Percentiles rank a stretch among this genome's conserved stretches.
Evolutionary conservation across 2,888 invertebrate species (phyloP).

Genomic region (Drosophila picticornis): DNA sequence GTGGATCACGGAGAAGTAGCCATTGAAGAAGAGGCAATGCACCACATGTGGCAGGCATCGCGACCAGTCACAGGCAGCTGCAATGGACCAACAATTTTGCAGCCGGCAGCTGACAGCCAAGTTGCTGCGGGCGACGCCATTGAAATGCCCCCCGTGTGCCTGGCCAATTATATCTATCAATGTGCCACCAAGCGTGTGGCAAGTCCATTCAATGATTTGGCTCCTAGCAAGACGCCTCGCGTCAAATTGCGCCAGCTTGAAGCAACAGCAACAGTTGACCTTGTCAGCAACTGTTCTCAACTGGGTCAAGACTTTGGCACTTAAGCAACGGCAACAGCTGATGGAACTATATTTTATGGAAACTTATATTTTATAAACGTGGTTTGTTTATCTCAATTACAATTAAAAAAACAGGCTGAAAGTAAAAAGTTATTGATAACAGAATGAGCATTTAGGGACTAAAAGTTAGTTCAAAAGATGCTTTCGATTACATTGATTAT

Average conservation of each 20-base stretch:
- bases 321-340: neutral
- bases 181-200: conserved; percentile 46
- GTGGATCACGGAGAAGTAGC: neutral
- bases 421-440: neutral
- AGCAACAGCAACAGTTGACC: conserved; percentile 27
- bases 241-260: neutral
- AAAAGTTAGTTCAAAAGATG: neutral
- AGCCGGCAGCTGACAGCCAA: conserved; percentile 29
- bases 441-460: neutral
- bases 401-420: neutral
- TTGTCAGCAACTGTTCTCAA: conserved; percentile 12
- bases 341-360: conserved; percentile 6
- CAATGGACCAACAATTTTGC: conserved; percentile 31
- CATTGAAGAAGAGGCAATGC: neutral
- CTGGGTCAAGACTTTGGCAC: neutral
- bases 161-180: conserved; percentile 59
- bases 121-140: conserved; percentile 9
- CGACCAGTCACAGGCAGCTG: conserved; percentile 44
- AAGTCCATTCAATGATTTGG: conserved; percentile 27
- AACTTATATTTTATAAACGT: conserved; percentile 1
- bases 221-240: neutral
- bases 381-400: conserved; percentile 1
- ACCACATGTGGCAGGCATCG: conserved; percentile 60
- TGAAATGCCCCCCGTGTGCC: conserved; percentile 23
- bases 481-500: neutral